Conservation (phyloP, 2,113 vertebrate genomes). For the Lanius ludovicianus region DNA sequence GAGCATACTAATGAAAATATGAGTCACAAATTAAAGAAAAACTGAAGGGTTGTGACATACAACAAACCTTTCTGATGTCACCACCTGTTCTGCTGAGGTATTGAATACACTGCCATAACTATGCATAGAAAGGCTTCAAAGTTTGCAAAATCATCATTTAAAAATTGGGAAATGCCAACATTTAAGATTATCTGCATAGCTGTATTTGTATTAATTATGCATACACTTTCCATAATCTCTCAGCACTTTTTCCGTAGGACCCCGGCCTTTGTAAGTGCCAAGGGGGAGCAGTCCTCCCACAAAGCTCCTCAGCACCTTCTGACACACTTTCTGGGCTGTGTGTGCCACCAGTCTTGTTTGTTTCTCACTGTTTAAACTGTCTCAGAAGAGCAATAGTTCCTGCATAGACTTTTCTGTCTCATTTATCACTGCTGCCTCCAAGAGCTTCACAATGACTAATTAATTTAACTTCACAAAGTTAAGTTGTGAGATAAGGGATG, state of each 20-base stretch:
- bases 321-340: background rate
- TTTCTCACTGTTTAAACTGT: background rate
- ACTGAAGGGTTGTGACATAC: background rate
- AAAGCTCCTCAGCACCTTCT: background rate
- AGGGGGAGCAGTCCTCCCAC: background rate
- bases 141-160: background rate
- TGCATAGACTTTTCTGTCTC: slow-evolving; percentile 28
- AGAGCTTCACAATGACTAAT: slow-evolving; percentile 44
- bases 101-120: background rate
- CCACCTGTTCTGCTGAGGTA: background rate
- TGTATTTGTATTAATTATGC: background rate
- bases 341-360: background rate
- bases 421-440: slow-evolving; percentile 43
- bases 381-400: slow-evolving; percentile 28
- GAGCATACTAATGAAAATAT: background rate
- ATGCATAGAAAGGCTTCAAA: background rate
- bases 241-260: background rate
- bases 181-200: background rate
- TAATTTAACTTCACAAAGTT: slow-evolving; percentile 50
- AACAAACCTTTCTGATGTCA: background rate
- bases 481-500: background rate
- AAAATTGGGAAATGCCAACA: background rate
- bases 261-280: background rate
- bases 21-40: background rate
- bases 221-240: background rate